Base-by-base conservation (phyloP, 2,797 vertebrate species). In the Phalanger gymnotis region DNA sequence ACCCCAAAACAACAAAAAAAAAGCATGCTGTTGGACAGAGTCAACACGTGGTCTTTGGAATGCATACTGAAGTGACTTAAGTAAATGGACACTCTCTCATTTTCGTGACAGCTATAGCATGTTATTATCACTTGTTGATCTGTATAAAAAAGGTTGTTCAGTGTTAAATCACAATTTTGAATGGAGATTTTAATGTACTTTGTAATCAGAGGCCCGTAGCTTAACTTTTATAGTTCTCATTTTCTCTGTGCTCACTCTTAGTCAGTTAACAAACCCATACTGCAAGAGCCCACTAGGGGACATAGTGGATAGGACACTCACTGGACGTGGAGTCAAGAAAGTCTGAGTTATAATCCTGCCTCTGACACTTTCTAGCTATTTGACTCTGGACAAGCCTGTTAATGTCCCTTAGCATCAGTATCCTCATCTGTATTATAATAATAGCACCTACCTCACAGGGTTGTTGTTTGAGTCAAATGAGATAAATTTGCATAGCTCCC, bases 221-320 rank as follows among this genome's bases (percentile, higher is more conserved):
- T 96, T 87, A 40, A 73, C 61, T n/a, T n/a, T 95, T 96, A 91
- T 30, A 27, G 54, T 57, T 93, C 40, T 87, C 73, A 10, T 87
- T 81, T 40, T 87, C 22, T 1, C 47, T 47, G 40, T 47, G 40
- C 22, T 87, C 22, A 27, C 9, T 87, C 40, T 51, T 81, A 87
- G 51, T 47, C 73, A 87, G 22, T 87, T 87, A 47, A 81, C n/a
- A 47, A 87, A 51, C 25, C 31, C 7, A 51, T 87, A 27, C 51
- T 4, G 27, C 9, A 47, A 47, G 7, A 47, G 4, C 25, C 22
- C 22, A 28, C 25, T 51, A 47, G 66, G n/a, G 2, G 6, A 40
- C n/a, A 3, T 81, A 40, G n/a, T 73, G 12, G 34, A 73, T 0
- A 47, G n/a, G n/a, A 7, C n/a, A 10, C 7, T 81, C n/a, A 25